phyloP scores from a whole-genome alignment of 2,113 vertebrate genomes.

The Ammodramus savannarum region DNA sequence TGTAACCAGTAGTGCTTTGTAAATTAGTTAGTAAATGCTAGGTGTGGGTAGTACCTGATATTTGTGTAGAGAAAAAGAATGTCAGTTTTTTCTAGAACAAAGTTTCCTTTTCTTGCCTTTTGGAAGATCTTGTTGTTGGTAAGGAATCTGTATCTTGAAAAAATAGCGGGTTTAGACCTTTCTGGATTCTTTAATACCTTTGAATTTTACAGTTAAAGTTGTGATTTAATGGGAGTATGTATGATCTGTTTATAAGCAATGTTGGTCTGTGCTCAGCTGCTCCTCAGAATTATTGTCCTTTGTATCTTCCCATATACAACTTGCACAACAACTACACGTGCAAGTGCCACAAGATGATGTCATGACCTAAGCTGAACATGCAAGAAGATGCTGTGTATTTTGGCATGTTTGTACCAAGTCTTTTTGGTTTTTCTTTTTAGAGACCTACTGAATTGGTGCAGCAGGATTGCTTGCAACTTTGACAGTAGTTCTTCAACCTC shows the following conservation, averaged over 20 bases:
- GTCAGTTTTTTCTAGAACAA: neutral
- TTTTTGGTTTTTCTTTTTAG: slow-evolving; percentile 58
- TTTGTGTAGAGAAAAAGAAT: neutral
- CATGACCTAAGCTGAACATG: neutral
- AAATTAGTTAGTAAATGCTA: neutral
- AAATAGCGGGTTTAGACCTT: rapidly evolving
- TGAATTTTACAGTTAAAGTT: neutral
- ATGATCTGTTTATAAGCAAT: neutral
- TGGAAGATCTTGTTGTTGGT: neutral
- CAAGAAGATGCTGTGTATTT: neutral
- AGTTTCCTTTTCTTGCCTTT: neutral
- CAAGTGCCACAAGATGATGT: neutral
- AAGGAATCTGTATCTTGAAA: neutral
- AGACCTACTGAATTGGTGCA: slow-evolving; percentile 95
- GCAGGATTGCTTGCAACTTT: slow-evolving; percentile 86
- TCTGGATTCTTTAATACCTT: neutral
- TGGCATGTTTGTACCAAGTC: neutral
- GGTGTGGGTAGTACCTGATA: neutral
- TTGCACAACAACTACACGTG: neutral
- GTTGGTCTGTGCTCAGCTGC: neutral
- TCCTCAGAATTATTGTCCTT: neutral
- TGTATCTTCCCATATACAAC: rapidly evolving
- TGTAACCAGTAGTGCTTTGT: neutral
- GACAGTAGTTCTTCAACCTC: slow-evolving; percentile 78
- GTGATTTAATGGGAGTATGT: neutral